Conservation (phyloP, 2,797 vertebrate species). For the Xenops minutus region DNA sequence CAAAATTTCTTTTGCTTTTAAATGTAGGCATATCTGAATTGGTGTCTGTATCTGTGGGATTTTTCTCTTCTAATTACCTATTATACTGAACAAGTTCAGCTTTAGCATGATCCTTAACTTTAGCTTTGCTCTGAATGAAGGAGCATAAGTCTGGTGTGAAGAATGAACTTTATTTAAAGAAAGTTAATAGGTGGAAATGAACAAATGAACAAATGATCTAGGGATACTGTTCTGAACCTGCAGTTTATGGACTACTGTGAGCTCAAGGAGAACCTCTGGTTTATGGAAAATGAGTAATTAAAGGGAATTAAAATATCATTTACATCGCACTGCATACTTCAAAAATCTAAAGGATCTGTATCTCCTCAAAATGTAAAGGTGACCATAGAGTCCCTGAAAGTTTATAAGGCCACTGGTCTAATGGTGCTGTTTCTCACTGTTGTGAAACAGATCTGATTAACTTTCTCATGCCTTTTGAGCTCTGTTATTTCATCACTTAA, state of each 20-base stretch:
- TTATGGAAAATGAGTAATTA: not conserved
- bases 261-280: not conserved
- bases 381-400: not conserved
- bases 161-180: not conserved
- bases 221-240: not conserved
- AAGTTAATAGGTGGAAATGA: not conserved
- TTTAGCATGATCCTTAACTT: not conserved
- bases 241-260: not conserved
- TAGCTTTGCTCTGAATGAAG: not conserved
- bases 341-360: not conserved
- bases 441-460: not conserved
- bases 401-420: not conserved
- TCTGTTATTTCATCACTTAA: not conserved
- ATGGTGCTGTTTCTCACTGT: not conserved
- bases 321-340: not conserved
- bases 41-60: accelerated
- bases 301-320: not conserved
- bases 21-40: not conserved
- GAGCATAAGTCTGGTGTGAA: not conserved
- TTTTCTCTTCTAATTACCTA: not conserved
- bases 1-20: not conserved
- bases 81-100: not conserved
- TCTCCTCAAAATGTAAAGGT: not conserved
- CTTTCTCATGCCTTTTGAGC: not conserved
- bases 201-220: not conserved